Evolutionary conservation across 2,113 vertebrate species (phyloP).

Genomic region (Charadrius vociferus): DNA sequence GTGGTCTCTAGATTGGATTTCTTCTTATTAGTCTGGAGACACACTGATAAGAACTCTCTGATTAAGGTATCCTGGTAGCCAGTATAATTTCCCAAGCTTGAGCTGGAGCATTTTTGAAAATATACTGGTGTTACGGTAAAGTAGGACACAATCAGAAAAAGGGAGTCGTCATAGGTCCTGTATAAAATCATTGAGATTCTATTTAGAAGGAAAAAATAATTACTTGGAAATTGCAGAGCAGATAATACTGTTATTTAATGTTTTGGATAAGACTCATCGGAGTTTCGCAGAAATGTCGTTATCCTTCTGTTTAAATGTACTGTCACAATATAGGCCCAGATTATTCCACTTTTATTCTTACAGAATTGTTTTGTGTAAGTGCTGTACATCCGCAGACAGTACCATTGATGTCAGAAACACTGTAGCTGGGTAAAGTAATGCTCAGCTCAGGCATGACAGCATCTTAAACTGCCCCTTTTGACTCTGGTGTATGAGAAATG

Average conservation of each 20-base stretch:
- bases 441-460: neutral
- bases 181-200: neutral
- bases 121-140: neutral
- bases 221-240: neutral
- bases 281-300: neutral
- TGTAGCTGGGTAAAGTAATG: neutral
- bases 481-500: neutral
- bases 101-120: neutral
- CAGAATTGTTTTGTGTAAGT: neutral
- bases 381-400: neutral
- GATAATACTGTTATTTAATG: neutral
- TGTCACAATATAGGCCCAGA: neutral
- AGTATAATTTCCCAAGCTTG: constrained; percentile 61
- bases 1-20: constrained; percentile 70
- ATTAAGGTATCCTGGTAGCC: constrained; percentile 64
- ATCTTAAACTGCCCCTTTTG: neutral
- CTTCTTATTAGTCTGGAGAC: constrained; percentile 73
- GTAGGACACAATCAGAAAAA: neutral
- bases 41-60: constrained; percentile 64
- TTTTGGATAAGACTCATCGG: neutral
- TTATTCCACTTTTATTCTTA: neutral
- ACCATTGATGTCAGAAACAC: neutral
- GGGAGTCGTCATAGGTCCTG: neutral
- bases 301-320: neutral
- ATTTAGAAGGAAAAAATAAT: neutral